Percentiles rank a stretch among this genome's conserved stretches.
phyloP scores from a whole-genome alignment of 1,140 invertebrate genomes.

The Cheumatopsyche charites region DNA sequence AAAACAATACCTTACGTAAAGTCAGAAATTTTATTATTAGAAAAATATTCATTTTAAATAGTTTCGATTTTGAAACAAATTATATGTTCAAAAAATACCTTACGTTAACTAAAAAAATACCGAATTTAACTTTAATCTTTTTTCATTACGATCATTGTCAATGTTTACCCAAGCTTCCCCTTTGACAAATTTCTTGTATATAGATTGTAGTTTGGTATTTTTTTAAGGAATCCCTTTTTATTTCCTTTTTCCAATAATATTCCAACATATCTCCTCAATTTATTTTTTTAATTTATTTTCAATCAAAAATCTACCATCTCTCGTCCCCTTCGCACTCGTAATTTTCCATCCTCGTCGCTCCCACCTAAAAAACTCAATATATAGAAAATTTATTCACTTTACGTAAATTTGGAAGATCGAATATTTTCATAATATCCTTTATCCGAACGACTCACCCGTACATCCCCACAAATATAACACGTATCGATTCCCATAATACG shows the following conservation, averaged over 20 bases:
- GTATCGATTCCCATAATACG: neutral
- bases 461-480: too few species aligned
- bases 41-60: too few species aligned
- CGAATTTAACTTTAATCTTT: neutral
- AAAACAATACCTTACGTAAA: too few species aligned
- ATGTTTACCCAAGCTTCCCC: constrained; percentile 14
- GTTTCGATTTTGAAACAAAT: too few species aligned
- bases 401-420: constrained; percentile 29
- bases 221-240: constrained; percentile 46
- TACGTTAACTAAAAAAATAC: too few species aligned
- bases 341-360: constrained; percentile 28
- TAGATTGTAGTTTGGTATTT: constrained; percentile 46
- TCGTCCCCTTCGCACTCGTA: neutral
- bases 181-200: constrained; percentile 46
- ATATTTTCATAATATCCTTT: constrained; percentile 27
- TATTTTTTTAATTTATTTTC: constrained; percentile 47
- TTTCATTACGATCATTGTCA: neutral
- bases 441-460: neutral
- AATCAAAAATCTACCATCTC: constrained; percentile 43
- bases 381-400: constrained; percentile 39
- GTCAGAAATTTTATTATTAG: too few species aligned
- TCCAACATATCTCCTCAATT: constrained; percentile 45
- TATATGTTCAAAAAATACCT: too few species aligned
- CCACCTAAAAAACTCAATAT: constrained; percentile 3
- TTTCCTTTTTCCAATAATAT: constrained; percentile 47